Conservation (phyloP, 2,113 vertebrate species). For the Suricata suricatta region DNA sequence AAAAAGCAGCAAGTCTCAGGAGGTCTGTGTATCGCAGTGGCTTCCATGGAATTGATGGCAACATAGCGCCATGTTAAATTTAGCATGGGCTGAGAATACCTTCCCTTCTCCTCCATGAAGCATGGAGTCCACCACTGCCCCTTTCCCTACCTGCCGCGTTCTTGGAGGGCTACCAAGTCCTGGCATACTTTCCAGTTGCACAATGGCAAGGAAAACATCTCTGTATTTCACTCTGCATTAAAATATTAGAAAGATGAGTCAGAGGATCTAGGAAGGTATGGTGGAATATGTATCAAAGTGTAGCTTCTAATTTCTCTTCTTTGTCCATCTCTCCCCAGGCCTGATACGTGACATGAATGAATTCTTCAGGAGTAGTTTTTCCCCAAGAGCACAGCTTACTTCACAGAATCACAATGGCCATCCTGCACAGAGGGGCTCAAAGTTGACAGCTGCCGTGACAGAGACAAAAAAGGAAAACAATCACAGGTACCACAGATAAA, state of each 20-base stretch:
- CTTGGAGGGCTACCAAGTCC: neutral
- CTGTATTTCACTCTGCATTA: neutral
- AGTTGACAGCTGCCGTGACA: neutral
- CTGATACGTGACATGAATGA: neutral
- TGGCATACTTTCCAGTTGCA: neutral
- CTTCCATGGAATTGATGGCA: neutral
- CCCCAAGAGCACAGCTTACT: neutral
- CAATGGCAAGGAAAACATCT: neutral
- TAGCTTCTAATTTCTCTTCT: neutral
- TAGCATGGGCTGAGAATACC: neutral
- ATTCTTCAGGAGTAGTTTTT: neutral
- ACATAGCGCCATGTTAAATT: neutral
- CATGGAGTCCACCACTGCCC: too few species aligned
- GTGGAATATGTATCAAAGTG: neutral
- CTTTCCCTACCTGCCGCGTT: neutral
- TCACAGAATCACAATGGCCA: neutral
- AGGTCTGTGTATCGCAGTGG: neutral
- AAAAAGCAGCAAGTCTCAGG: neutral
- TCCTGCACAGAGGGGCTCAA: neutral
- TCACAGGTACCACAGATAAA: neutral
- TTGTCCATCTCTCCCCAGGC: neutral
- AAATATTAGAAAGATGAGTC: neutral
- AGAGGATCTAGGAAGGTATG: neutral
- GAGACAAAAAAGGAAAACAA: neutral
- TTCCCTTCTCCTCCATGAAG: neutral